These are phyloP conservation scores for Orthonyx spaldingii DNA, from an alignment of 2,113 vertebrate genomes.

Conservation along the genomic window DNA sequence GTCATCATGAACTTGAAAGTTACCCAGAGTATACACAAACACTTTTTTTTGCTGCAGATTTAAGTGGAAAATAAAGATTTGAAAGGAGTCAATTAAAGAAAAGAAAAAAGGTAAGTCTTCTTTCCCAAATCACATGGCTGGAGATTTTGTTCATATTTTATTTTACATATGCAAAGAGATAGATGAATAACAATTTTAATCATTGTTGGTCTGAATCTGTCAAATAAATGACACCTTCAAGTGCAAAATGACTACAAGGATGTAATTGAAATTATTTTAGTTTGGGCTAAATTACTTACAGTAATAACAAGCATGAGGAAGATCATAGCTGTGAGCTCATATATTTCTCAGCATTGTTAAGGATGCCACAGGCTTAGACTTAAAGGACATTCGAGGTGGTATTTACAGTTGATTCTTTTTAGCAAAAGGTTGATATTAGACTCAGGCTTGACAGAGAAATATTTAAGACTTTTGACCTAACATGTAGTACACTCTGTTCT, in stretches of 20 bases:
- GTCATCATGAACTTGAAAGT: not conserved
- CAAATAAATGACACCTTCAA: not conserved
- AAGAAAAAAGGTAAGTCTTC: not conserved
- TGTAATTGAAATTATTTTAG: not conserved
- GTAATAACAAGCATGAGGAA: not conserved
- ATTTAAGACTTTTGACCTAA: not conserved
- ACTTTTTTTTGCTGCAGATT: not conserved
- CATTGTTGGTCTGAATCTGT: not conserved
- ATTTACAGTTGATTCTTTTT: not conserved
- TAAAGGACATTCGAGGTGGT: not conserved
- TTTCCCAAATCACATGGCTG: not conserved
- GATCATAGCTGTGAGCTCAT: not conserved
- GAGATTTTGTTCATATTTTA: not conserved
- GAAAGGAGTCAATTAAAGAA: not conserved
- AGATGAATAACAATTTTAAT: not conserved
- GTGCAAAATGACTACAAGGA: not conserved
- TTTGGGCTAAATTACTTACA: not conserved
- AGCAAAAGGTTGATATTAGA: not conserved
- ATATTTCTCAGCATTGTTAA: not conserved
- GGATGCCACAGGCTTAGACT: not conserved
- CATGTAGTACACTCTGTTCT: not conserved
- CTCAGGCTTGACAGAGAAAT: not conserved
- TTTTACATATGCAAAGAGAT: not conserved
- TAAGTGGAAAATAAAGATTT: not conserved
- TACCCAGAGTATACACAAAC: not conserved